Conservation (phyloP, 2,113 vertebrate genomes). For the Psilopsiagon aurifrons region DNA sequence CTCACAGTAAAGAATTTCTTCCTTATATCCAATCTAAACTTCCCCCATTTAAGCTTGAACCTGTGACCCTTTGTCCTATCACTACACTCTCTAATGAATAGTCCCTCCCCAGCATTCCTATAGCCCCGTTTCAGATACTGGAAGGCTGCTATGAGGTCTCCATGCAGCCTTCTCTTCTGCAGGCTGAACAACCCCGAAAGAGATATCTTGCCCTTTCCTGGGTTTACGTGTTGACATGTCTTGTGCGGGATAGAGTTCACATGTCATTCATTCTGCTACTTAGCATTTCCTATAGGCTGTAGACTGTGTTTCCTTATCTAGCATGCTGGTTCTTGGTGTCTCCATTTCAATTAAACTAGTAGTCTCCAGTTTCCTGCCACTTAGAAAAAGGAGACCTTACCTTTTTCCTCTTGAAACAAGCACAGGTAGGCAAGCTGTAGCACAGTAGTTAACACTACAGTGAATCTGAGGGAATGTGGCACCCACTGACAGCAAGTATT, state of each 20-base stretch:
- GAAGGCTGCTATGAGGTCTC: too few species aligned
- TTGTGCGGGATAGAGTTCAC: neutral
- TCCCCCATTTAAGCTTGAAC: too few species aligned
- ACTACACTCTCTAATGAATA: too few species aligned
- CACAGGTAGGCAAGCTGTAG: neutral
- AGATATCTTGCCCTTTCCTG: neutral
- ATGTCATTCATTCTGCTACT: neutral
- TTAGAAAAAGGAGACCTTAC: neutral
- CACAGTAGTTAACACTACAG: neutral
- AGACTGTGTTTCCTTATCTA: neutral
- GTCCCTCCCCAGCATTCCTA: too few species aligned
- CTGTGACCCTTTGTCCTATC: too few species aligned
- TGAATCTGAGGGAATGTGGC: neutral
- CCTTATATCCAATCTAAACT: too few species aligned
- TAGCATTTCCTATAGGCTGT: neutral
- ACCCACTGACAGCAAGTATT: neutral
- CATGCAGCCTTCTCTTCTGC: too few species aligned
- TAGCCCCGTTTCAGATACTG: too few species aligned
- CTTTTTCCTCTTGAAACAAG: neutral
- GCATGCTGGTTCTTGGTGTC: neutral
- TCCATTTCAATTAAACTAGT: neutral
- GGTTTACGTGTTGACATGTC: neutral
- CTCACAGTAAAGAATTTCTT: too few species aligned
- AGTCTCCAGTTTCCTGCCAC: neutral
- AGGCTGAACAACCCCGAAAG: too few species aligned